Percentiles rank a stretch among this genome's conserved stretches.
Conservation (phyloP, 2,888 invertebrate species). For the Drosophila demipolita region DNA sequence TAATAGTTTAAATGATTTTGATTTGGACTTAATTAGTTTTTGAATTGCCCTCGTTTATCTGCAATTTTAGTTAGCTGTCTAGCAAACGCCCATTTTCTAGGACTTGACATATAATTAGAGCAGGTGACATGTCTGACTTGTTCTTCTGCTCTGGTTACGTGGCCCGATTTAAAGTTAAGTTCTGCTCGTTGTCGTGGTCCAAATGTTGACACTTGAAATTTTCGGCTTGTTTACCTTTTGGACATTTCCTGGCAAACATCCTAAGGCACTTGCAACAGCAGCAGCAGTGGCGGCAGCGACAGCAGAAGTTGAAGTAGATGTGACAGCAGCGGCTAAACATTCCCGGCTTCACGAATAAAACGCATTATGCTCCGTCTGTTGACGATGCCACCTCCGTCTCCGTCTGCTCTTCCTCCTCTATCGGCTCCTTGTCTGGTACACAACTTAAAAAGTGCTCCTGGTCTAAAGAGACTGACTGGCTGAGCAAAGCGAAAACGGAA, state of each 20-base stretch:
- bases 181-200: constrained; percentile 35
- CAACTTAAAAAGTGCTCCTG: constrained; percentile 19
- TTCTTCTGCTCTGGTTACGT: constrained; percentile 39
- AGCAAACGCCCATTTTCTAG: constrained; percentile 36
- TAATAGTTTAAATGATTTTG: not conserved
- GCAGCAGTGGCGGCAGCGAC: constrained; percentile 13
- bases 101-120: constrained; percentile 60
- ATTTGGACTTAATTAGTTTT: not conserved
- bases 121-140: constrained; percentile 4
- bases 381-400: not conserved
- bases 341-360: constrained; percentile 21
- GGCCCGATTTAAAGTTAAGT: constrained; percentile 50
- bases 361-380: constrained; percentile 14
- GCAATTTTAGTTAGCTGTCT: constrained; percentile 33
- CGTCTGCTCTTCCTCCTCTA: not conserved
- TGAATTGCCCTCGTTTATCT: constrained; percentile 36
- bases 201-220: constrained; percentile 60
- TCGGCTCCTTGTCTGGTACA: constrained; percentile 2
- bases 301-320: not conserved
- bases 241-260: constrained; percentile 61
- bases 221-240: constrained; percentile 56
- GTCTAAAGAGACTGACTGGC: constrained; percentile 20
- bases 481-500: constrained; percentile 2
- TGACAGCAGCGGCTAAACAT: constrained; percentile 9
- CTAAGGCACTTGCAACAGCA: constrained; percentile 41